Percentiles rank a stretch among this genome's conserved stretches.
Evolutionary conservation across 2,113 vertebrate species (phyloP).

Genomic region (Dipodomys stephensi): DNA sequence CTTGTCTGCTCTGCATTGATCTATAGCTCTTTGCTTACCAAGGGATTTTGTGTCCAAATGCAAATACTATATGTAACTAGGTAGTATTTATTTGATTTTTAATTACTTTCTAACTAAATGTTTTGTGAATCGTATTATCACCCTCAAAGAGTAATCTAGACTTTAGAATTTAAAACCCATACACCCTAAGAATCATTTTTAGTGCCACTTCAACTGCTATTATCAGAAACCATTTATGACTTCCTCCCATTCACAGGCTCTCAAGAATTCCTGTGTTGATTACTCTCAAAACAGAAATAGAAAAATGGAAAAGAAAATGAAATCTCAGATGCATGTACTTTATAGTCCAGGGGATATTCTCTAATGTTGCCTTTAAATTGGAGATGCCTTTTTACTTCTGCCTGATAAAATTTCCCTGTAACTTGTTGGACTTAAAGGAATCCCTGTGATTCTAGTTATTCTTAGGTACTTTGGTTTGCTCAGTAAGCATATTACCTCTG

Average conservation of each 20-base stretch:
- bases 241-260: background rate
- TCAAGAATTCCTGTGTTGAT: background rate
- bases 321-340: background rate
- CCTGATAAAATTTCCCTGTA: background rate
- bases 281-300: background rate
- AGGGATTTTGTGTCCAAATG: background rate
- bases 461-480: background rate
- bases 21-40: background rate
- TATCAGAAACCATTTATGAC: background rate
- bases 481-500: background rate
- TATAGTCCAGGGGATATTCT: background rate
- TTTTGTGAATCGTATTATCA: background rate
- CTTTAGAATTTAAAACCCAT: background rate
- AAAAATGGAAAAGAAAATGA: background rate
- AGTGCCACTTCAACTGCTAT: background rate
- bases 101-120: constrained; percentile 29
- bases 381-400: background rate
- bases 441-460: constrained; percentile 33
- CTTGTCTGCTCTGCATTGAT: background rate
- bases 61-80: background rate
- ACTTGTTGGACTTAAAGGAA: background rate
- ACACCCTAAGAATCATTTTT: background rate
- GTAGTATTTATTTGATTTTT: background rate
- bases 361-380: background rate
- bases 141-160: background rate